Percentiles rank a stretch among this genome's conserved stretches.
These are phyloP conservation scores for Amblyjoppa fuscipennis DNA, from an alignment of 2,888 invertebrate genomes.

Conservation along the genomic window DNA sequence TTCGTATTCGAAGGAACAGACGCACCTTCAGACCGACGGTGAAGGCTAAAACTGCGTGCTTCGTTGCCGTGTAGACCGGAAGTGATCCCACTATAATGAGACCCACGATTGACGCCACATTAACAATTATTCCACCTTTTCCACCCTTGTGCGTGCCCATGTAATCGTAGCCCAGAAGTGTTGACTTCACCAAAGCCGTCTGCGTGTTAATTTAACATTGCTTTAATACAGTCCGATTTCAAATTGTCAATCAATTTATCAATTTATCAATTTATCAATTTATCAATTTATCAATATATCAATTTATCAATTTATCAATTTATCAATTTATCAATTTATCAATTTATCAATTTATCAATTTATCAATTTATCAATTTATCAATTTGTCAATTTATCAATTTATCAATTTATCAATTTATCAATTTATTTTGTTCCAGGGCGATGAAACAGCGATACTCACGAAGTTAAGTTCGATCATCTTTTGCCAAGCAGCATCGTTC, in stretches of 20 bases:
- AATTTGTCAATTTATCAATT: no score
- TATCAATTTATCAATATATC: no score
- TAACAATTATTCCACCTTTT: slow-evolving; percentile 81
- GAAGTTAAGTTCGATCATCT: slow-evolving; percentile 80
- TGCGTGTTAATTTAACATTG: slow-evolving; percentile 67
- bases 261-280: no score
- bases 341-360: no score
- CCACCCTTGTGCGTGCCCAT: no score
- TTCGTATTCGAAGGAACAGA: no score
- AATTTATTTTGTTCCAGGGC: not conserved
- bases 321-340: no score
- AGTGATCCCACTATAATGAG: slow-evolving; percentile 84
- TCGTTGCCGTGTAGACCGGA: slow-evolving; percentile 78
- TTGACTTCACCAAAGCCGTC: slow-evolving; percentile 83
- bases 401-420: no score
- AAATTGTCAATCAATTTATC: no score
- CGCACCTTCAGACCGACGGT: no score
- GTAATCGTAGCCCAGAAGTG: slow-evolving; percentile 72
- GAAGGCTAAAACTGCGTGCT: slow-evolving; percentile 82
- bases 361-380: not conserved
- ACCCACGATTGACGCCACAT: slow-evolving; percentile 88
- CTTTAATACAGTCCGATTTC: slow-evolving; percentile 2
- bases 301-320: not conserved
- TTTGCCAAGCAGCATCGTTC: slow-evolving; percentile 78
- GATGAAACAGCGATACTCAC: slow-evolving; percentile 71